Percentiles rank a stretch among this genome's conserved stretches.
These are phyloP conservation scores for Terebella lapidaria DNA, from an alignment of 2,888 invertebrate genomes.

Conservation along the genomic window DNA sequence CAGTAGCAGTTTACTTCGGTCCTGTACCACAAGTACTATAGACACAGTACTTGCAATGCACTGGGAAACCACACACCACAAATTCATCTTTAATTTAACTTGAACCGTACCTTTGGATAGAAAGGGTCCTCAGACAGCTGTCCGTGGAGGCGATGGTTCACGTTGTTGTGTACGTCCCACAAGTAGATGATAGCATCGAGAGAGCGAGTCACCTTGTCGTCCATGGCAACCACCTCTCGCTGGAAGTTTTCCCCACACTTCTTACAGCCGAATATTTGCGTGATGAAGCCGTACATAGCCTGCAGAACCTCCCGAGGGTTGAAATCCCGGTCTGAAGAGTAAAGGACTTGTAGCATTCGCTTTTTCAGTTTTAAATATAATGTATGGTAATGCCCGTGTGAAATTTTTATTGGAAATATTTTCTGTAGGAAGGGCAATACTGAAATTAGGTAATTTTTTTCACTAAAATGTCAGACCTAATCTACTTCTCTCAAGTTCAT, in stretches of 20 bases:
- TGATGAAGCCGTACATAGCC: constrained; percentile 82
- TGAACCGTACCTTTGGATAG: constrained; percentile 82
- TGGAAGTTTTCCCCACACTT: constrained; percentile 87
- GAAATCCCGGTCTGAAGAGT: not conserved
- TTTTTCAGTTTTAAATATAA: no score
- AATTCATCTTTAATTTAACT: no score
- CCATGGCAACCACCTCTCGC: constrained; percentile 70
- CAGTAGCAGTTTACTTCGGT: no score
- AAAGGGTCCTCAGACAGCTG: constrained; percentile 83
- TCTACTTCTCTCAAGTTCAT: no score
- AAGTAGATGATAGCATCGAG: constrained; percentile 82
- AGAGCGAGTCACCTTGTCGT: constrained; percentile 66
- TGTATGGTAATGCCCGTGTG: no score
- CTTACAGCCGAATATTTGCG: constrained; percentile 87
- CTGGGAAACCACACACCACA: no score
- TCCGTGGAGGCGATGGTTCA: constrained; percentile 79
- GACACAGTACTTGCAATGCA: constrained; percentile 68
- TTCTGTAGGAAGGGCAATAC: no score
- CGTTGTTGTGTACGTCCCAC: constrained; percentile 85
- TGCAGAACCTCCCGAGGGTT: constrained; percentile 62
- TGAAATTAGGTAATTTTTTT: no score
- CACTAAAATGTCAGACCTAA: no score
- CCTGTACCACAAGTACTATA: no score
- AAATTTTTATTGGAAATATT: no score
- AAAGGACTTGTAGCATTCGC: no score